phyloP scores from a whole-genome alignment of 2,888 invertebrate species.

The Cerceris rybyensis region DNA sequence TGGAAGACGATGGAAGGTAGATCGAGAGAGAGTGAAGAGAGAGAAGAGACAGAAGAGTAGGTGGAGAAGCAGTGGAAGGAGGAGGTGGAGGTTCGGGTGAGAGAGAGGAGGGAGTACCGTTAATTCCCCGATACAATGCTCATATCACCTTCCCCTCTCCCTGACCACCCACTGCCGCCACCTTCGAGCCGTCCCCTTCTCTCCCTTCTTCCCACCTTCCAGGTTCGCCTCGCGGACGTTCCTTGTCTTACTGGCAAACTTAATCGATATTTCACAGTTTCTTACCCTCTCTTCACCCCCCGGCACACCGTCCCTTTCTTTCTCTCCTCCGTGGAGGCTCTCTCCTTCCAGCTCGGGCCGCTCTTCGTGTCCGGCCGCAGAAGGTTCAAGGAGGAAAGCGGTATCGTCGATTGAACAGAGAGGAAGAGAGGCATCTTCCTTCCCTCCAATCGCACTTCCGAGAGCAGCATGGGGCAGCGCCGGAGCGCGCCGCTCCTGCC shows the following conservation, averaged over 20 bases:
- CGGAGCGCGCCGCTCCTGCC: constrained; percentile 57
- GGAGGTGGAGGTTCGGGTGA: constrained; percentile 55
- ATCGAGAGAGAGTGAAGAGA: constrained; percentile 42
- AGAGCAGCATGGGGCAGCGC: constrained; percentile 65
- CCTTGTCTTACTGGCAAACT: constrained; percentile 82
- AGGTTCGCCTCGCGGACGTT: constrained; percentile 78
- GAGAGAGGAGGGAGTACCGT: constrained; percentile 75
- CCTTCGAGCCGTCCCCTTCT: constrained; percentile 51
- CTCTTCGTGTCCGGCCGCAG: constrained; percentile 77
- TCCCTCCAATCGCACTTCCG: constrained; percentile 77
- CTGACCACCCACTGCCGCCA: constrained; percentile 74
- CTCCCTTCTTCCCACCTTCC: constrained; percentile 53
- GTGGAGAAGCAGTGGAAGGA: constrained; percentile 32
- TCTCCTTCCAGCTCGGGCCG: constrained; percentile 54
- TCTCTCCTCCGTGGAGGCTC: constrained; percentile 32
- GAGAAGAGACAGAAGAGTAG: constrained; percentile 41
- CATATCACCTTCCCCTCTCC: constrained; percentile 81
- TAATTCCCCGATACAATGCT: constrained; percentile 82
- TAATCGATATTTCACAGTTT: constrained; percentile 82
- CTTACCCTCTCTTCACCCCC: constrained; percentile 79
- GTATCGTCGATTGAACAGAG: constrained; percentile 36
- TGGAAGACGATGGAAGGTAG: constrained; percentile 52
- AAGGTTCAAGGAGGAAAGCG: constrained; percentile 58
- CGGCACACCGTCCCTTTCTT: constrained; percentile 46
- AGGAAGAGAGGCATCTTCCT: constrained; percentile 73